A percentile compares a stretch with the other conserved stretches of the same genome.
phyloP scores from a whole-genome alignment of 2,888 invertebrate species.

The Megamerina dolium region DNA sequence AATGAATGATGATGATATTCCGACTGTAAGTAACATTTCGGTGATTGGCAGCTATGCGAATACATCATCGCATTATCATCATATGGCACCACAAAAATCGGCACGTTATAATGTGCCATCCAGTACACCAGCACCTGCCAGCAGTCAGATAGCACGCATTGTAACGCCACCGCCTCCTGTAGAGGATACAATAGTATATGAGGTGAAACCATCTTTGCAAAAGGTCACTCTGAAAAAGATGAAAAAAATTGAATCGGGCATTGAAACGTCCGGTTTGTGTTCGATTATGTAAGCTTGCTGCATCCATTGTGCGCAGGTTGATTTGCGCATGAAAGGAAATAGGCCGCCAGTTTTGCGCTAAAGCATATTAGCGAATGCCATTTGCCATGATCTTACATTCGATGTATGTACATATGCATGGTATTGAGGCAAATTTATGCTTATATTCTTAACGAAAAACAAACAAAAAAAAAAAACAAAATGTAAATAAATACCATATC shows the following conservation, averaged over 20 bases:
- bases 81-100: conserved; percentile 7
- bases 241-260: conserved; percentile 67
- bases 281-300: conserved; percentile 82
- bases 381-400: too few relatives aligned
- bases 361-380: too few relatives aligned
- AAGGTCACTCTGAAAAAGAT: conserved; percentile 63
- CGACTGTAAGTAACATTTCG: conserved; percentile 39
- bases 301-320: conserved; percentile 12
- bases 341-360: too few relatives aligned
- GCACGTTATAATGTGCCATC: conserved; percentile 11
- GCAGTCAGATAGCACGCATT: not conserved
- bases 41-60: conserved; percentile 42
- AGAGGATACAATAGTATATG: conserved; percentile 35
- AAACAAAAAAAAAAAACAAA: too few relatives aligned
- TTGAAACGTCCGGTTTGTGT: conserved; percentile 79
- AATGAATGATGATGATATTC: conserved; percentile 10
- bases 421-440: too few relatives aligned
- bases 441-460: too few relatives aligned
- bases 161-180: conserved; percentile 21
- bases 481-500: too few relatives aligned
- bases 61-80: conserved; percentile 11
- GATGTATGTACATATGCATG: too few relatives aligned
- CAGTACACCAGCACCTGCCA: conserved; percentile 17
- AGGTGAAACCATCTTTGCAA: conserved; percentile 62
- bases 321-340: too few relatives aligned